Conservation (phyloP, 2,888 invertebrate species). For the Acronicta aceris region DNA sequence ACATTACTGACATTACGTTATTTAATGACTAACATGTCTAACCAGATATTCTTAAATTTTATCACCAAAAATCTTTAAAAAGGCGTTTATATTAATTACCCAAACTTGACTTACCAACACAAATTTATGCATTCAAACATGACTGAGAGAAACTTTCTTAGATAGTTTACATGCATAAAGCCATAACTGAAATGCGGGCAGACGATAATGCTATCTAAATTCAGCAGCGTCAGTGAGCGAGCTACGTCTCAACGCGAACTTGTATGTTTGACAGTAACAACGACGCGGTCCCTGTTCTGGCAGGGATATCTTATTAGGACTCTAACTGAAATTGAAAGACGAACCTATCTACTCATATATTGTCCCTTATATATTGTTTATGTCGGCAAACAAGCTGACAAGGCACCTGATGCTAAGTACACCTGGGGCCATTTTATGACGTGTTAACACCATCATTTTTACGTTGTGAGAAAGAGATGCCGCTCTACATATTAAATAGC, state of each 20-base stretch:
- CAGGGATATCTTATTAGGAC: conserved; percentile 8
- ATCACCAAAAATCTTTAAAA: too few relatives aligned
- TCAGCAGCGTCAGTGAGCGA: conserved; percentile 69
- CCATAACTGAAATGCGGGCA: conserved; percentile 64
- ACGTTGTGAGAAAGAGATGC: too few relatives aligned
- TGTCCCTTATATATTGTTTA: too few relatives aligned
- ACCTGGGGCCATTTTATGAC: too few relatives aligned
- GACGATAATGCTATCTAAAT: conserved; percentile 74
- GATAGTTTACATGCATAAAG: conserved; percentile 65
- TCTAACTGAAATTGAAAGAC: background rate
- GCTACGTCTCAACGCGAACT: conserved; percentile 65
- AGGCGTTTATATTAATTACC: conserved; percentile 7
- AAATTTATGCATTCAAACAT: conserved; percentile 52
- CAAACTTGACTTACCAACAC: conserved; percentile 15
- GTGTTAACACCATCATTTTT: too few relatives aligned
- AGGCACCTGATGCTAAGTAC: too few relatives aligned
- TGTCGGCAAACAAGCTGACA: too few relatives aligned
- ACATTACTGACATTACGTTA: too few relatives aligned
- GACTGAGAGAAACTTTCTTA: conserved; percentile 44
- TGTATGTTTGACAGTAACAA: conserved; percentile 79
- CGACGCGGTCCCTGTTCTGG: conserved; percentile 58
- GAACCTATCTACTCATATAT: too few relatives aligned
- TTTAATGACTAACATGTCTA: too few relatives aligned
- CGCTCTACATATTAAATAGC: too few relatives aligned
- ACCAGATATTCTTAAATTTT: too few relatives aligned